Evolutionary conservation across 2,888 invertebrate genomes (phyloP).

Genomic region (Agelastica alni): DNA sequence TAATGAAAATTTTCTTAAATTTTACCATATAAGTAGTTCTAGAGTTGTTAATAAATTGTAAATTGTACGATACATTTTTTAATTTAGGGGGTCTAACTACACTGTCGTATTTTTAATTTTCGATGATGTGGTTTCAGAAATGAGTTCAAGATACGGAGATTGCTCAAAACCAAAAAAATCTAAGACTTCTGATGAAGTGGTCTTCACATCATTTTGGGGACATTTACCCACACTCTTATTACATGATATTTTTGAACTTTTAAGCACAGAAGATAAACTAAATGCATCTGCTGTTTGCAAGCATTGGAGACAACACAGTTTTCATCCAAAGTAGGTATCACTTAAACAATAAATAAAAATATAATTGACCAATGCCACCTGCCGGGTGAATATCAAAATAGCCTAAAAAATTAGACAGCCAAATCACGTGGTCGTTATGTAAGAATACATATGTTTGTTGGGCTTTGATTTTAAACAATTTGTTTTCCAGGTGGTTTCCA

Average conservation of each 20-base stretch:
- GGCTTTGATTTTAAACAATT: conserved; percentile 6
- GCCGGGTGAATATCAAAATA: too few relatives aligned
- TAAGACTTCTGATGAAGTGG: conserved; percentile 46
- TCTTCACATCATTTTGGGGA: conserved; percentile 47
- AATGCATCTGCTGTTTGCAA: conserved; percentile 54
- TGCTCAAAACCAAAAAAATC: conserved; percentile 55
- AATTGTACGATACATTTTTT: too few relatives aligned
- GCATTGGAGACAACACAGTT: conserved; percentile 54
- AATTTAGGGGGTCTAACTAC: too few relatives aligned
- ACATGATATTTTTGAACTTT: conserved; percentile 52
- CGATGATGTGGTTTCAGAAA: conserved; percentile 16
- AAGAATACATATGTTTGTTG: too few relatives aligned
- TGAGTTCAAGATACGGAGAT: conserved; percentile 45
- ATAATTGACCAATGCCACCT: too few relatives aligned
- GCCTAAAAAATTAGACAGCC: too few relatives aligned
- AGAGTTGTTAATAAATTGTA: too few relatives aligned
- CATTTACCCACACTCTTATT: conserved; percentile 53
- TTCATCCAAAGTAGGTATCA: conserved; percentile 53
- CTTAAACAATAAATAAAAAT: too few relatives aligned
- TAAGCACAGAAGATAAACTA: conserved; percentile 50
- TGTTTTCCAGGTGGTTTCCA: conserved; percentile 53
- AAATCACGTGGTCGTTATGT: too few relatives aligned
- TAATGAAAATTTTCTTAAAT: too few relatives aligned
- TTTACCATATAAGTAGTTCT: too few relatives aligned
- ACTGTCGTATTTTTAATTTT: too few relatives aligned